phyloP scores from a whole-genome alignment of 2,888 invertebrate species.

The Geotrupes spiniger region DNA sequence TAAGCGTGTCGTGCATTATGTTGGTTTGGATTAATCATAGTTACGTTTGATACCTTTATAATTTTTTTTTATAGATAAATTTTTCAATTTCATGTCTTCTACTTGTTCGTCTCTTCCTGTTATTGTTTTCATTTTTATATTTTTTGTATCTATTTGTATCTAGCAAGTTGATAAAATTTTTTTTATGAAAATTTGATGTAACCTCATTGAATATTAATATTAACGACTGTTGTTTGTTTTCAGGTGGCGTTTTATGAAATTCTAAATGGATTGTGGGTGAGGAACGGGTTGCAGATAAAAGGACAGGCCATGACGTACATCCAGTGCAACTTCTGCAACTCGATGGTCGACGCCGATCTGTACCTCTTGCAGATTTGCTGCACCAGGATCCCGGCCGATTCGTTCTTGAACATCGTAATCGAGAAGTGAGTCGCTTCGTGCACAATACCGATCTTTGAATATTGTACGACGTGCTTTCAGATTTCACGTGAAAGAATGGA shows the following conservation, averaged over 20 bases:
- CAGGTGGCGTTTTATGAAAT: conserved; percentile 96
- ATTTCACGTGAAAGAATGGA: conserved; percentile 85
- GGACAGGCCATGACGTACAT: conserved; percentile 99
- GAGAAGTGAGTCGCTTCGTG: conserved; percentile 64
- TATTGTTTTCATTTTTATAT: too few species aligned
- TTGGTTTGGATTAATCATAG: too few species aligned
- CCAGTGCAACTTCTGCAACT: conserved; percentile 98
- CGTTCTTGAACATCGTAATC: conserved; percentile 81
- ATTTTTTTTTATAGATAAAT: too few species aligned
- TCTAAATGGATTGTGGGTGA: conserved; percentile 90
- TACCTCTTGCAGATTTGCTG: conserved; percentile 93
- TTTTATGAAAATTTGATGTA: too few species aligned
- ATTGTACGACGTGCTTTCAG: conserved; percentile 47
- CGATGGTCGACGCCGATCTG: conserved; percentile 96
- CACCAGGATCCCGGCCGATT: conserved; percentile 80
- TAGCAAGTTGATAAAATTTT: too few species aligned
- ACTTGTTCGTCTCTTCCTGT: too few species aligned
- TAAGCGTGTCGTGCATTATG: too few species aligned
- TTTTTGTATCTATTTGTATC: too few species aligned
- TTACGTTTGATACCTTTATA: too few species aligned
- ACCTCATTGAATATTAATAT: background rate
- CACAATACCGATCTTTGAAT: background rate
- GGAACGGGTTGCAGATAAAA: conserved; percentile 95
- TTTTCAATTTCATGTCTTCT: too few species aligned
- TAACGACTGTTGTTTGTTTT: conserved; percentile 31